Conservation (phyloP, 30 jellyfish, hydroid and myxozoan genomes). For the Phacellophora camtschatica region DNA sequence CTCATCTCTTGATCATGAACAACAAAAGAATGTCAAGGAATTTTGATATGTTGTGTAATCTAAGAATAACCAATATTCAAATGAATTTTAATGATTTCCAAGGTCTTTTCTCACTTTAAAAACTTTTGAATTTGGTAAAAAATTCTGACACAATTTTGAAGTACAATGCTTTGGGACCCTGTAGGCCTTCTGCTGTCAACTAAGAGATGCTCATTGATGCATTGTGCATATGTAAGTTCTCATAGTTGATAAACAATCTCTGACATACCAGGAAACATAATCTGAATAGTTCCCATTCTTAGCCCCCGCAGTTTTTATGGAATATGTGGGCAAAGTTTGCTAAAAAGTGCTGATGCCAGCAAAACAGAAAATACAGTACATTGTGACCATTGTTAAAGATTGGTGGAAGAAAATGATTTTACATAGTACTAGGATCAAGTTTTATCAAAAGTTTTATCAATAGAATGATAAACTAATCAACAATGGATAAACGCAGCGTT, state of each 20-base stretch:
- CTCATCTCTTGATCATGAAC: no score
- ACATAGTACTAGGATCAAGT: not conserved
- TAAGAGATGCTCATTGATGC: not conserved
- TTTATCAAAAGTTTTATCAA: not conserved
- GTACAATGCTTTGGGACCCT: no score
- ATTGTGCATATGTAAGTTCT: not conserved
- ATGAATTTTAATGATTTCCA: no score
- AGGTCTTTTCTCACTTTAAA: no score
- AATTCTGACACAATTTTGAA: no score
- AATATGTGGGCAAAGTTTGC: not conserved
- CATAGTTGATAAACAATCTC: not conserved
- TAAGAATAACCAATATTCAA: no score
- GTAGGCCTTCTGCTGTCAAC: not conserved
- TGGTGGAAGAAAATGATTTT: not conserved
- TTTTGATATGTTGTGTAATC: no score
- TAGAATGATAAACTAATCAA: not conserved
- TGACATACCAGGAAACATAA: not conserved
- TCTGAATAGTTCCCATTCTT: not conserved
- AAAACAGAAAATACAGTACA: not conserved
- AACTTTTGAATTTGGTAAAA: no score
- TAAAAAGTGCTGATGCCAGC: not conserved
- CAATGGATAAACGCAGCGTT: not conserved
- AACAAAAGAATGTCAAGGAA: no score
- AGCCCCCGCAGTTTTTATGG: not conserved
- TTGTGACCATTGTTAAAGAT: not conserved